Evolutionary conservation across 2,888 invertebrate genomes (phyloP).

Genomic region (Branchellion lobata): DNA sequence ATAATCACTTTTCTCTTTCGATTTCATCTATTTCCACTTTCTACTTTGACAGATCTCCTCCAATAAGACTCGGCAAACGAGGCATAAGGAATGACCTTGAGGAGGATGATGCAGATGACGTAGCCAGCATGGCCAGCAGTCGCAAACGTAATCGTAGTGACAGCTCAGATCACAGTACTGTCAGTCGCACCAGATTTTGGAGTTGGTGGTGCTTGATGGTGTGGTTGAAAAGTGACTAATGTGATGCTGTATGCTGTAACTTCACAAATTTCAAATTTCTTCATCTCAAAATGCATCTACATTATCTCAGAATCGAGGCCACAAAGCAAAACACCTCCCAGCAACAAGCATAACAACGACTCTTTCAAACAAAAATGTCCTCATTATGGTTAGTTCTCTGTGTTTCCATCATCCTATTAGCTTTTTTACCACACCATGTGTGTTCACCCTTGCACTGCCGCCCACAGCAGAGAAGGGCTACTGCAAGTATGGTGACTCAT

Average conservation of each 20-base stretch:
- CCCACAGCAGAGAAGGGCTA: conserved; percentile 77
- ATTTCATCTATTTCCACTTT: not conserved
- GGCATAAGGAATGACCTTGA: not conserved
- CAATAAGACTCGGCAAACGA: conserved; percentile 18
- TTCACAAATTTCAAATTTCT: no score
- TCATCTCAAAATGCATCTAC: no score
- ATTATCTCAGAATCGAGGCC: not conserved
- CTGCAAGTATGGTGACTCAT: conserved; percentile 93
- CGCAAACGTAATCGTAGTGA: conserved; percentile 14
- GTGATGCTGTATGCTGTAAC: not conserved
- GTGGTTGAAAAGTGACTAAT: not conserved
- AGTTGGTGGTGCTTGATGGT: not conserved
- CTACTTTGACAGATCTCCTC: conserved; percentile 14
- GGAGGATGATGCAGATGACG: not conserved
- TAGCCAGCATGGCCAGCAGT: not conserved
- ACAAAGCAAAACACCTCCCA: conserved; percentile 3
- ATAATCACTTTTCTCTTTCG: not conserved
- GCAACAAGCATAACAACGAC: not conserved
- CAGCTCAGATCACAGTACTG: conserved; percentile 7
- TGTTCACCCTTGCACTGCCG: no score
- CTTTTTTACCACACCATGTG: no score
- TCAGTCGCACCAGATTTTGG: not conserved
- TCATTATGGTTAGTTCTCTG: not conserved
- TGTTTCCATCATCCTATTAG: no score
- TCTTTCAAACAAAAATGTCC: not conserved